These are phyloP conservation scores for honey bee (Apis mellifera) DNA, from an alignment of 1,140 invertebrate genomes.

Conservation along the genomic window DNA sequence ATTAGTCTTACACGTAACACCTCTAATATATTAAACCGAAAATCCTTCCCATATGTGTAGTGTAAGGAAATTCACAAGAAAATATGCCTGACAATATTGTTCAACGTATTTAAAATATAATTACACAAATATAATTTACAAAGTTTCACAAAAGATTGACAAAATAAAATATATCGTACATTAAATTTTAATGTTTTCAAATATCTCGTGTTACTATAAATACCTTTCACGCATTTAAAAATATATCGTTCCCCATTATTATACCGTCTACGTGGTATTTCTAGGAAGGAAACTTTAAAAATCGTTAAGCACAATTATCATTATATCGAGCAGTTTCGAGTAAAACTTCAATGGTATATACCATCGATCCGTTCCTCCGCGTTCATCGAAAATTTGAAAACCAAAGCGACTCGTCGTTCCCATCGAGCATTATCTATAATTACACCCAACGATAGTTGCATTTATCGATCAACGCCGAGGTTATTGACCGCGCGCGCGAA, in stretches of 20 bases:
- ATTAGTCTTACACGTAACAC: neutral
- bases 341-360: neutral
- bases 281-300: neutral
- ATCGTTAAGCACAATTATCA: neutral
- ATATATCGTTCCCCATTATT: too few species aligned
- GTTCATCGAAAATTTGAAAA: constrained; percentile 26
- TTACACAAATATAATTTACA: too few species aligned
- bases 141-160: too few species aligned
- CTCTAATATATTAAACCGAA: neutral
- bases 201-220: too few species aligned
- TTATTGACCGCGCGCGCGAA: constrained; percentile 25
- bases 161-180: too few species aligned
- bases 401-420: neutral
- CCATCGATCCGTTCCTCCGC: neutral
- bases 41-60: neutral
- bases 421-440: constrained; percentile 31
- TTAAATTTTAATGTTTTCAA: too few species aligned
- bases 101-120: too few species aligned
- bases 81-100: too few species aligned
- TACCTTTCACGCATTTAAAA: too few species aligned
- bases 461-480: constrained; percentile 37
- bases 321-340: neutral
- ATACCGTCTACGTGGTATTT: too few species aligned
- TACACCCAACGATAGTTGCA: constrained; percentile 2
- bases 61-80: too few species aligned